Base-by-base conservation (phyloP, 2,888 invertebrate species). In the Chaetogeoica ovagalla region DNA sequence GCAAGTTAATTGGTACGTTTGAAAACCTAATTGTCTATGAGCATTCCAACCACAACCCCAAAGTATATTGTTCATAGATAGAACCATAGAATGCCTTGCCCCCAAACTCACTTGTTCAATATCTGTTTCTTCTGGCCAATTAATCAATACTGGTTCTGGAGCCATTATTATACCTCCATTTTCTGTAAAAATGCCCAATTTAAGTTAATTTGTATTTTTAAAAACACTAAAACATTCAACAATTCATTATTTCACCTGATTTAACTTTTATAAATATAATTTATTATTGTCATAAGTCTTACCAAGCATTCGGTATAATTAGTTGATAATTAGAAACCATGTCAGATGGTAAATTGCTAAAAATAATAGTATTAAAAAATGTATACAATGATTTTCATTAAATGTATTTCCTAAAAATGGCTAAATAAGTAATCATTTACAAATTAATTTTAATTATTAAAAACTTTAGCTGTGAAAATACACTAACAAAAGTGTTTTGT, bases 1-100 rank as follows among this genome's bases (percentile, higher is more conserved):
- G 63, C 79, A 79, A 71, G 70, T 79, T 79, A 79, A 55, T 63
- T 79, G 70, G n/a, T 57, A 79, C 57, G 79, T 79, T 52, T 79
- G 63, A 30, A 71, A 30, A 63, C 79, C 79, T 37, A 79, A 30
- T 43, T 79, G 79, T 43, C 71, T 71, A 3, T 79, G 71, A 63
- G 79, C 79, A 86, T 95, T 95, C 89, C 91, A 93, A 19, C 96
- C 96, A 85, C 91, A 89, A 0, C 92, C 92, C 90, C 91, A 92
- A 19, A 95, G 75, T 62, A 72, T 62, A 82, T 81, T 79, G 84
- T 84, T 85, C 90, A 91, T 89, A 84, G 91, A 87, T 83, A 91
- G 85, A 75, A 91, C 87, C 82, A 92, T 88, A 1, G 95, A 93
- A 86, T 95, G 95, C 82, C 91, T 89, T 48, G 90, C 90, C 5